Evolutionary conservation across 2,797 vertebrate species (phyloP).

Genomic region (Falco concolor): DNA sequence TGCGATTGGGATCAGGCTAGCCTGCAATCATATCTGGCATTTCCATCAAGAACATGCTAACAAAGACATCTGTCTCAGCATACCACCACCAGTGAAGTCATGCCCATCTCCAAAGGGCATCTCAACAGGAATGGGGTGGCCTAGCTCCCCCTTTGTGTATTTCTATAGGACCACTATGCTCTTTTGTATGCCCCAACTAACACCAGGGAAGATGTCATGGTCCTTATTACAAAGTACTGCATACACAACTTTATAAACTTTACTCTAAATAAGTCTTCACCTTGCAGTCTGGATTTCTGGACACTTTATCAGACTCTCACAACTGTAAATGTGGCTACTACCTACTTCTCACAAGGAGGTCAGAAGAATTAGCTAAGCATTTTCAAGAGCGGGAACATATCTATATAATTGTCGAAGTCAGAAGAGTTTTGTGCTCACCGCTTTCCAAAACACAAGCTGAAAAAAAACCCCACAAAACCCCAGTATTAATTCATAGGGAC

Average conservation of each 20-base stretch:
- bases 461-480: background rate
- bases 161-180: background rate
- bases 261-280: background rate
- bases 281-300: background rate
- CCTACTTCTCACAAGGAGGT: background rate
- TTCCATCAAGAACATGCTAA: background rate
- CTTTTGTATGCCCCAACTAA: background rate
- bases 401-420: background rate
- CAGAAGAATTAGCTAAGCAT: background rate
- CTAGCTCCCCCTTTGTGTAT: background rate
- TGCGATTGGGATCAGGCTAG: background rate
- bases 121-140: background rate
- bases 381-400: background rate
- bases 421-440: background rate
- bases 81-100: no score
- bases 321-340: background rate
- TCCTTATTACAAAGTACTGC: background rate
- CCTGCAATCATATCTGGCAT: background rate
- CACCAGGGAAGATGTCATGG: background rate
- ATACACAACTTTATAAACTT: background rate
- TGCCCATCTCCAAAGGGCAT: background rate
- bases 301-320: background rate
- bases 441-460: background rate
- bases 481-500: background rate
- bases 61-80: background rate